phyloP scores from a whole-genome alignment of 2,888 invertebrate genomes.

The Cheilosia vernalis region DNA sequence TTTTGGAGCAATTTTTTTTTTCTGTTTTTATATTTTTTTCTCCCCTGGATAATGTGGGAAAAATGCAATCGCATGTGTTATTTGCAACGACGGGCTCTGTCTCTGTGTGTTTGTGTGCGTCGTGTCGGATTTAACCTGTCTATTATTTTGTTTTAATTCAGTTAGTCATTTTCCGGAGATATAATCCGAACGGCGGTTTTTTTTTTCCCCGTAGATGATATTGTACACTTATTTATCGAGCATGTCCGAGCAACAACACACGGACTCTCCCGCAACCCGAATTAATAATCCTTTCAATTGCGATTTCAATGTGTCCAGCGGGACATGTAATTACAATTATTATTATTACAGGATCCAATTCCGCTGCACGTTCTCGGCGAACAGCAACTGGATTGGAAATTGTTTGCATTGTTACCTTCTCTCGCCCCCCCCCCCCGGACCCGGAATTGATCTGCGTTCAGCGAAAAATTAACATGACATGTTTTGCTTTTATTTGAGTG shows the following conservation, averaged over 20 bases:
- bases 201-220: slow-evolving; percentile 27
- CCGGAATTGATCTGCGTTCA: slow-evolving; percentile 24
- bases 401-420: slow-evolving; percentile 54
- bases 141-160: slow-evolving; percentile 30
- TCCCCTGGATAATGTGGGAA: slow-evolving; percentile 18
- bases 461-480: slow-evolving; percentile 37
- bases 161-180: slow-evolving; percentile 38
- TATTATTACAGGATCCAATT: slow-evolving; percentile 73
- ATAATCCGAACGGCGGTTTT: slow-evolving; percentile 9
- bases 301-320: slow-evolving; percentile 61
- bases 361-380: slow-evolving; percentile 40
- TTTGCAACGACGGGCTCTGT: slow-evolving; percentile 49
- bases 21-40: background rate
- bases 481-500: background rate
- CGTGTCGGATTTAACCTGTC: slow-evolving; percentile 29
- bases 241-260: slow-evolving; percentile 4
- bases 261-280: slow-evolving; percentile 22
- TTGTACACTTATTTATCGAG: slow-evolving; percentile 38
- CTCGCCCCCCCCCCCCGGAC: background rate
- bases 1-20: background rate
- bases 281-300: slow-evolving; percentile 73
- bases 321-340: slow-evolving; percentile 74
- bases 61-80: slow-evolving; percentile 62
- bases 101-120: background rate
- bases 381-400: slow-evolving; percentile 28